These are phyloP conservation scores for Agrypnia vestita DNA, from an alignment of 1,140 invertebrate genomes.

Conservation along the genomic window DNA sequence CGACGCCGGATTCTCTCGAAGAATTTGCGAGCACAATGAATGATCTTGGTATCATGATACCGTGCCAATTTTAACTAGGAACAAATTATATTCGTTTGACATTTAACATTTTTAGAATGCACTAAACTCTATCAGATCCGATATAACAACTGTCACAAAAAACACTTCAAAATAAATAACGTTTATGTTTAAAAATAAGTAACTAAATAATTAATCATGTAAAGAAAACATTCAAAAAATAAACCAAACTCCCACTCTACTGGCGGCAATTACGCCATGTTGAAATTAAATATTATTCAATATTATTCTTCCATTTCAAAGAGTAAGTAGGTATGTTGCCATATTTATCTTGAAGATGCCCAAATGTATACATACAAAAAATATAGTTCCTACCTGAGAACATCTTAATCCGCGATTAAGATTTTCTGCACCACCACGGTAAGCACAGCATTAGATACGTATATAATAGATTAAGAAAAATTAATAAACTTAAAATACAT, in stretches of 20 bases:
- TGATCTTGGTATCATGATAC: conserved; percentile 42
- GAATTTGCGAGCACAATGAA: conserved; percentile 23
- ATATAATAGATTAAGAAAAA: no score
- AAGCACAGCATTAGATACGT: no score
- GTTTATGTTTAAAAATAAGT: conserved; percentile 22
- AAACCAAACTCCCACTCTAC: conserved; percentile 42
- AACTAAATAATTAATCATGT: conserved; percentile 14
- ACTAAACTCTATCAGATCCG: background rate
- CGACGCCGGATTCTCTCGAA: conserved; percentile 12
- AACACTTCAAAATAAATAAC: background rate
- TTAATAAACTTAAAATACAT: no score
- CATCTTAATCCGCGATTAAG: no score
- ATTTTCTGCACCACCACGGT: no score
- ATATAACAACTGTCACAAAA: conserved; percentile 1
- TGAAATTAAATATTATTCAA: conserved; percentile 30
- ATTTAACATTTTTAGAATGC: conserved; percentile 39
- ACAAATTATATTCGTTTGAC: conserved; percentile 36
- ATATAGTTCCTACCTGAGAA: no score
- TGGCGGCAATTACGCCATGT: conserved; percentile 48
- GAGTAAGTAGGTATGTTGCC: conserved; percentile 11
- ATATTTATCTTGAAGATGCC: background rate
- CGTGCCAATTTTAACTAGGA: conserved; percentile 46
- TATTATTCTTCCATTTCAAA: conserved; percentile 6
- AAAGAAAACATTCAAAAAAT: conserved; percentile 38
- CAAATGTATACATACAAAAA: no score